Evolutionary conservation across 2,113 vertebrate genomes (phyloP).

Genomic region (Stigmatopora argus): DNA sequence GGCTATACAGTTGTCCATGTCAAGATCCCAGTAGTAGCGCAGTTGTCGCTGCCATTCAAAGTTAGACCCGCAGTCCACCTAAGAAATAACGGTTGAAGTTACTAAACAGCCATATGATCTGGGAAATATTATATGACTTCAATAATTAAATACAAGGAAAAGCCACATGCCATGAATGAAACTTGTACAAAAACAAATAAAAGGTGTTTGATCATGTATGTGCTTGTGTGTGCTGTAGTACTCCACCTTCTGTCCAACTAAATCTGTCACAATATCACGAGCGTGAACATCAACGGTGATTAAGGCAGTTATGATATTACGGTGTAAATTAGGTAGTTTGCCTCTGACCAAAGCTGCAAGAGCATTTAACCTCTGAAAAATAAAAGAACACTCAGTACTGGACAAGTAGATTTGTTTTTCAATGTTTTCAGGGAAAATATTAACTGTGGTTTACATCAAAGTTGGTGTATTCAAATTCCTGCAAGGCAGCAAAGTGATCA

Average conservation of each 20-base stretch:
- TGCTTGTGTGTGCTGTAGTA: neutral
- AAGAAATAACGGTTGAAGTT: slow-evolving; percentile 1
- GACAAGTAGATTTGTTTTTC: neutral
- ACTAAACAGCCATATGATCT: neutral
- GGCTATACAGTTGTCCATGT: slow-evolving; percentile 76
- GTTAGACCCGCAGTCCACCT: slow-evolving; percentile 70
- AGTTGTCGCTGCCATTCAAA: slow-evolving; percentile 83
- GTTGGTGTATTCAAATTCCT: slow-evolving; percentile 74
- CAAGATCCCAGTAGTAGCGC: slow-evolving; percentile 77
- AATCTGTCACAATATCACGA: slow-evolving; percentile 78
- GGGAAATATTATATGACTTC: neutral
- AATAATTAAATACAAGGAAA: neutral
- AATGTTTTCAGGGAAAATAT: neutral
- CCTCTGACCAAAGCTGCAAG: slow-evolving; percentile 74
- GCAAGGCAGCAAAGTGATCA: slow-evolving; percentile 64
- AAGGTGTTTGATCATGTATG: neutral
- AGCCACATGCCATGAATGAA: slow-evolving; percentile 3
- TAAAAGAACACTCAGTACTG: slow-evolving; percentile 3
- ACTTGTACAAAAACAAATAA: neutral
- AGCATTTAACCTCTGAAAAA: slow-evolving; percentile 75
- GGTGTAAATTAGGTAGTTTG: slow-evolving; percentile 73
- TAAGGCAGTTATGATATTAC: slow-evolving; percentile 77
- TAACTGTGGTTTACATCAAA: slow-evolving; percentile 65
- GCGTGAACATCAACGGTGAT: slow-evolving; percentile 81
- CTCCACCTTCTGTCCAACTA: slow-evolving; percentile 70